Evolutionary conservation across 2,113 vertebrate genomes (phyloP), one percentile per base, ranked within the genome.

Genomic region (Crotophaga sulcirostris): DNA sequence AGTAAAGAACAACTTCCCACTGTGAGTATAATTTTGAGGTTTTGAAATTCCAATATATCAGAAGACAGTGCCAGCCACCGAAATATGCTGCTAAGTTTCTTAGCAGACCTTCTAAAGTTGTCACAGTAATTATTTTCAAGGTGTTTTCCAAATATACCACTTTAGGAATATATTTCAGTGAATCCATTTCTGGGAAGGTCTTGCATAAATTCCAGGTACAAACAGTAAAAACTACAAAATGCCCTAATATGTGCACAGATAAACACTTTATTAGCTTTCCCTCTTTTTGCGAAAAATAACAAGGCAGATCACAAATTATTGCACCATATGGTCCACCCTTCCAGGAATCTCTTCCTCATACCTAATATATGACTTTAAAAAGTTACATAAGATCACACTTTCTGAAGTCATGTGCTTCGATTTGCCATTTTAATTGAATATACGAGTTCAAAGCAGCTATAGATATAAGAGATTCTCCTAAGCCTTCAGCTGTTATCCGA

Each of bases 111-210:
- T 66, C 55, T 74, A 40, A 68, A 81, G 44, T 78, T 86, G 76
- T 90, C 52, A 59, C 19, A 72, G 47, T 59, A 77, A 93, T 87
- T 84, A 82, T 81, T 78, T 95, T 92, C 44, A 72, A 95, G 59
- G 76, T 94, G 26, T 70, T 90, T 83, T 92, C 72, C 84, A 85
- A 86, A 88, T 44, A 25, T 3, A 3, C 6, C 5, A 31, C 11
- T 55, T 80, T 11, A 4, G 31, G 31, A 86, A 78, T 67, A 44
- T 66, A 24, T 54, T 42, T 40, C 34, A 74, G 5, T 47, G 38
- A 93, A 81, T 4, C 1, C 4, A 3, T 84, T 96, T 96, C 93
- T 94, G 64, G 85, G 82, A 96, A 93, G 7, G 12, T 47, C 13
- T 88, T 90, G 40, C 63, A 84, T 69, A 91, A 40, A 70, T 92